Base-by-base conservation (phyloP, 2,113 vertebrate genomes). In the Psephotus haematonotus region DNA sequence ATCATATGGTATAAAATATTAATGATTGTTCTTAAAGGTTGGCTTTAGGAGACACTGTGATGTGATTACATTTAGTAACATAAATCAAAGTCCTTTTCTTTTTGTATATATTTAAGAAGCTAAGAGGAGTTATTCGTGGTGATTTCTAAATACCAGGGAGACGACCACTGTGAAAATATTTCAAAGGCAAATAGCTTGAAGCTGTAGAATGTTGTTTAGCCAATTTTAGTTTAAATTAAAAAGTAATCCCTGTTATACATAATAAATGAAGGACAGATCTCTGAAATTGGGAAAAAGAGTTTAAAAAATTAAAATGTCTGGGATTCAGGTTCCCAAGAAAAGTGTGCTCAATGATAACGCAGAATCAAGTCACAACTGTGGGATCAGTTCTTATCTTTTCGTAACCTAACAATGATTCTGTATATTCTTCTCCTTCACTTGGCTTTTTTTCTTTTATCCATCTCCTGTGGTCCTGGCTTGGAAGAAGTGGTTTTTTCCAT, bases 1-100 rank as follows among this genome's bases (percentile, higher is more conserved):
- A 86, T 94, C 68, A 57, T 71, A 27, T n/a, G 71, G 52, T 71
- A 64, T 93, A 83, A 94, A 94, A 81, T 83, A 88, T 88, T 94
- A 88, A 87, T 84, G 82, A 75, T 24, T 92, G 44, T 72, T 94
- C 93, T 91, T 93, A 86, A 93, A 94, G 63, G 76, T 52, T 81
- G 64, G 11, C 80, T 96, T 94, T 50, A 88, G 92, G 76, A 95
- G 67, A 46, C 70, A 76, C 60, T 91, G 91, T 86, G 77, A 85
- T 72, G 46, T 76, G 80, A 59, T 68, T 93, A 50, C 43, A 37
- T 90, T 94, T 91, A 93, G 84, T 59, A 91, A 95, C 50, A 41
- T 75, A 74, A 88, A 92, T 80, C 59, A 25, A 69, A 82, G 60
- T 91, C 60, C 57, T 67, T 57, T 95, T 78, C 50, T 52, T 92